Evolutionary conservation across 1,140 invertebrate genomes (phyloP), one percentile per base, ranked within the genome.

Genomic region (Diachasmimorpha longicaudata): DNA sequence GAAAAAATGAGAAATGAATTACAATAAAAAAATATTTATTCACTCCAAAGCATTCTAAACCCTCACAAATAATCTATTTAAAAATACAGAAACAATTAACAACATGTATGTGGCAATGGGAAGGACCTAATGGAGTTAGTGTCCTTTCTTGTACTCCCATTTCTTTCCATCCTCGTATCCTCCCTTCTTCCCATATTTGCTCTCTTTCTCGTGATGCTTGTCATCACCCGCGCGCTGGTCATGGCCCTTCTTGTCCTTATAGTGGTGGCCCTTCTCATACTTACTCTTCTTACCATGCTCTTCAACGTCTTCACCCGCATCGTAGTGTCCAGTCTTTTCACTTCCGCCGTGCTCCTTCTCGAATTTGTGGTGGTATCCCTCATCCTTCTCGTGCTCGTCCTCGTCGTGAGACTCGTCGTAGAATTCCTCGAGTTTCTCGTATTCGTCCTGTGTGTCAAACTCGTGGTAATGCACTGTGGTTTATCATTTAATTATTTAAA

Each of bases 201-300:
- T 78, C 2, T 85, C 80, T 42, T 91, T 88, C n/a, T 87, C 82
- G 21, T 90, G 86, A 80, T 92, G 90, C 36, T 82, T 77, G 11
- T 92, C 90, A 69, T 92, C 89, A 0, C 92, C 93, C 4, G 84
- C 88, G 0, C 87, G 83, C 0, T 82, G 68, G 58, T 90, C 89
- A 77, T 93, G 91, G 21, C 91, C 92, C 85, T 92, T 91, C 44
- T 91, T 83, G 1, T 90, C 87, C 72, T 91, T 81, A 44, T 89
- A 84, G 75, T 92, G 89, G 5, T 90, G 88, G 4, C 92, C 92
- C 75, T 93, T 91, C 46, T 87, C 83, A 79, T 90, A 86, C 68
- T 92, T 86, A 0, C 89, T 89, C 74, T 90, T 89, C 36, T 93
- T 91, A 0, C 92, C 92, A 72, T 92, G 90, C 6, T 90, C 85